Conservation (phyloP, 1,140 invertebrate species). For the Ceratosolen solmsi region DNA sequence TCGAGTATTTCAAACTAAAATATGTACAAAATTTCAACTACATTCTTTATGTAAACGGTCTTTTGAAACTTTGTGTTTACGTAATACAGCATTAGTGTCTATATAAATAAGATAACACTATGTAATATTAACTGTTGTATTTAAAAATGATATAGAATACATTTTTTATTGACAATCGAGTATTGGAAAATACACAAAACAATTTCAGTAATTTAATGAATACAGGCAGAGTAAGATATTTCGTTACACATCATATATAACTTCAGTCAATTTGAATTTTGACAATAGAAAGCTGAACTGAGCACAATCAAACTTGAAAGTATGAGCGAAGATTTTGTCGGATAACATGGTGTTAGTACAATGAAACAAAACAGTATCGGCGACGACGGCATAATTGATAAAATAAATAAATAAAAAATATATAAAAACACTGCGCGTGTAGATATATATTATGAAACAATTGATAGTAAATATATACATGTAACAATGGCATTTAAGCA, state of each 20-base stretch:
- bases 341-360: not conserved
- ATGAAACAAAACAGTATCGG: not conserved
- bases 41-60: constrained; percentile 35
- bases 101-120: not conserved
- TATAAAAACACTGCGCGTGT: constrained; percentile 24
- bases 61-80: constrained; percentile 38
- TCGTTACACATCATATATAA: not conserved
- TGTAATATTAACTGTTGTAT: not conserved
- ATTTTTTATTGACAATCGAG: constrained; percentile 32
- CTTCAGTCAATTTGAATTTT: constrained; percentile 46
- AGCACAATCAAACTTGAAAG: constrained; percentile 53
- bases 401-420: too few relatives aligned
- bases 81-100: not conserved
- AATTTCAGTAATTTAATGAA: not conserved
- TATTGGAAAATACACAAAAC: not conserved
- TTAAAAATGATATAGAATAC: not conserved
- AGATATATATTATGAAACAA: constrained; percentile 20
- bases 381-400: constrained; percentile 1
- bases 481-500: not conserved
- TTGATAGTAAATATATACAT: constrained; percentile 2
- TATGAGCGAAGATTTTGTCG: constrained; percentile 37
- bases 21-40: constrained; percentile 5
- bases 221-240: not conserved
- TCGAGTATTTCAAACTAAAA: not conserved
- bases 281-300: constrained; percentile 49